These are phyloP conservation scores for Anolis apletophallus DNA, from an alignment of 2,797 vertebrate genomes.

Conservation along the genomic window DNA sequence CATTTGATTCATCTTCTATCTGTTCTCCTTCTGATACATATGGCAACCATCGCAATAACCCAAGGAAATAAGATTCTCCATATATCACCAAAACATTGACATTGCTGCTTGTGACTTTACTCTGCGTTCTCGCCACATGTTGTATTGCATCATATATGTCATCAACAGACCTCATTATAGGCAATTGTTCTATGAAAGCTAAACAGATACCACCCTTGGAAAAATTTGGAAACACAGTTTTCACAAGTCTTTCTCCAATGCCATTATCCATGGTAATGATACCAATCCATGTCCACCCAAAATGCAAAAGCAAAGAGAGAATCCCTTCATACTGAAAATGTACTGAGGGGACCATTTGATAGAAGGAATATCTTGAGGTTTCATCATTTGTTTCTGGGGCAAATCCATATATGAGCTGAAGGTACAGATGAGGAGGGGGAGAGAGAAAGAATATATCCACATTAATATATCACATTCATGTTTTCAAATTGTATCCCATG, in stretches of 20 bases:
- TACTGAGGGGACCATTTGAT: conserved; percentile 1
- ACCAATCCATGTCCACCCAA: conserved; percentile 20
- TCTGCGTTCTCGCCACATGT: background rate
- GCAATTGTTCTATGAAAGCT: background rate
- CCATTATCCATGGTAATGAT: background rate
- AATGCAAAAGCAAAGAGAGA: conserved; percentile 14
- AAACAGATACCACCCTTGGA: background rate
- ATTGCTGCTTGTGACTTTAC: background rate
- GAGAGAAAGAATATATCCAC: too few species aligned
- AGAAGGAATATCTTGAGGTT: background rate
- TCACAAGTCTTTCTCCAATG: conserved; percentile 9
- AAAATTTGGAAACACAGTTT: background rate
- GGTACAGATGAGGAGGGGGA: background rate
- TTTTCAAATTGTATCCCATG: background rate
- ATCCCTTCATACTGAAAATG: background rate
- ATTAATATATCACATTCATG: background rate
- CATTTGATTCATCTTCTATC: background rate
- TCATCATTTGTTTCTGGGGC: background rate
- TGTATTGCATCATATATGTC: background rate
- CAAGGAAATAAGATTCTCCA: conserved; percentile 14
- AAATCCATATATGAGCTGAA: conserved; percentile 11
- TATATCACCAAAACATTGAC: background rate
- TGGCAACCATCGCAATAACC: background rate
- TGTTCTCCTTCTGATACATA: background rate
- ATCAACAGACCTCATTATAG: background rate